Evolutionary conservation across 92 coral and sea anemone genomes (phyloP), one percentile per base, ranked within the genome.

Genomic region (Heliopora coerulea): DNA sequence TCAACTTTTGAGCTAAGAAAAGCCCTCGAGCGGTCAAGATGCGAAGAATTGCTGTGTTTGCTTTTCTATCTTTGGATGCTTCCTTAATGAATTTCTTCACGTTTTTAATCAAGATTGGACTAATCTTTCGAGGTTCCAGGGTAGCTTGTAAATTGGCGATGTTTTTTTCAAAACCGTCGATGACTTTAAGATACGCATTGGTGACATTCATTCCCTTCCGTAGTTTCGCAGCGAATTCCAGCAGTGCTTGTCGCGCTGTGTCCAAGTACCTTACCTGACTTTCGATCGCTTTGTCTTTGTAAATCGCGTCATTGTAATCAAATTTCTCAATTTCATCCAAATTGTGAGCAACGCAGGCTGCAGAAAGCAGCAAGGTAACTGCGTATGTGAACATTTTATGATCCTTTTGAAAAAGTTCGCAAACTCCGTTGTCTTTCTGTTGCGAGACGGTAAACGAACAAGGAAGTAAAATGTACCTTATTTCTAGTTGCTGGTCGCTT

Each of bases 151-250:
- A 23, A 30, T 65, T 34, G 8, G 72, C 72, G 34, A 65, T 65
- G 8, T 17, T 26, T 65, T 41, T 39, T 27, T 65, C 72, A 34
- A 65, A 65, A 15, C 13, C 33, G 72, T 65, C 72, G 17, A 65
- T 23, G 7, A 63, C 70, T 37, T 63, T 63, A 34, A 63, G 70
- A 39, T 34, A 63, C 3, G 73, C 73, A 19, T 65, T 65, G 9
- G 72, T 65, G 14, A 65, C 56, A 56, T 65, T 65, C 19, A 39
- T 65, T 14, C 72, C 56, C 41, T 23, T 39, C 17, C 72, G 54
- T 8, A 65, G 28, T 3, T 19, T n/a, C 8, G 29, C 34, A 3
- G 72, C 54, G 8, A 65, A 65, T 39, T 44, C n/a, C 28, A 65
- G 17, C 18, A 65, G 19, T 18, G 56, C 54, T 3, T 37, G 54